Evolutionary conservation across 2,888 invertebrate species (phyloP).

Genomic region (Patella caerulea): DNA sequence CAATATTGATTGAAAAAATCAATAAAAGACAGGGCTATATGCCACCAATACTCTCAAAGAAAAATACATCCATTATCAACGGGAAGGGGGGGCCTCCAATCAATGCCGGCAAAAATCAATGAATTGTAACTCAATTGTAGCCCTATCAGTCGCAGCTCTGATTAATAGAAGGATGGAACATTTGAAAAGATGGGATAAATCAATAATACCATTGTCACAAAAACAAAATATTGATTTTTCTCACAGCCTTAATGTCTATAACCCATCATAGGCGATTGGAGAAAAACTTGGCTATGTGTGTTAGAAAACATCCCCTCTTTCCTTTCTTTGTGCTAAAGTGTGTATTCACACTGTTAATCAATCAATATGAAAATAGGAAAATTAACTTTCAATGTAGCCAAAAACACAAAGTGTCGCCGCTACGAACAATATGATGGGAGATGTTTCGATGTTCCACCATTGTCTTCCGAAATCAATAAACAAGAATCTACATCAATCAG

Average conservation of each 20-base stretch:
- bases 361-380: conserved; percentile 28
- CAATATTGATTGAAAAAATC: too few species aligned
- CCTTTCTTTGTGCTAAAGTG: conserved; percentile 8
- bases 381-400: conserved; percentile 27
- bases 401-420: conserved; percentile 24
- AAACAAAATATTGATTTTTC: conserved; percentile 37
- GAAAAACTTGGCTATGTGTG: background rate
- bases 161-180: conserved; percentile 38
- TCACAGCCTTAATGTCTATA: conserved; percentile 26
- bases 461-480: conserved; percentile 23
- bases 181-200: conserved; percentile 41
- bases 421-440: conserved; percentile 24
- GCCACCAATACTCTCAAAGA: too few species aligned
- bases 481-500: conserved; percentile 22
- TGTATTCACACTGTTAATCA: conserved; percentile 16
- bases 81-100: conserved; percentile 16
- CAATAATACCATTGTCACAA: conserved; percentile 41
- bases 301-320: background rate
- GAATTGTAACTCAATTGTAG: conserved; percentile 41
- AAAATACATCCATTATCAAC: too few species aligned
- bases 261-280: background rate
- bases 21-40: too few species aligned
- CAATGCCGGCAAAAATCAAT: conserved; percentile 25
- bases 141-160: conserved; percentile 34
- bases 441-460: conserved; percentile 21